Evolutionary conservation across 37 sponge, comb jelly and placozoan species (phyloP).

Genomic region (Ephydatia muelleri): DNA sequence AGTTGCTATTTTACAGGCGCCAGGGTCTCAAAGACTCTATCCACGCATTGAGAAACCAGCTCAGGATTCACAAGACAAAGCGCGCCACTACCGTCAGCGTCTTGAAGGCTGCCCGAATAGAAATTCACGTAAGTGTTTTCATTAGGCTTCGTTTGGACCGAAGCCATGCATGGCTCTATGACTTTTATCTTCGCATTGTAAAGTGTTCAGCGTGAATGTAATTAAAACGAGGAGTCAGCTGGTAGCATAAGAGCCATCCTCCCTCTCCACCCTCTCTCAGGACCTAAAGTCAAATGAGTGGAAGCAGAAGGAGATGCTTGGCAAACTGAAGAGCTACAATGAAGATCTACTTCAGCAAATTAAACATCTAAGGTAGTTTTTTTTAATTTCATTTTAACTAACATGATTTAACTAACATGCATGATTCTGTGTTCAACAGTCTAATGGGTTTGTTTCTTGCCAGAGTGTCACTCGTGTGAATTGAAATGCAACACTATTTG

Average conservation of each 20-base stretch:
- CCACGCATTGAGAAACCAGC: conserved; percentile 45
- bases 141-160: neutral
- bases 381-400: neutral
- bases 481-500: too few relatives aligned
- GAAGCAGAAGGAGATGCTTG: conserved; percentile 14
- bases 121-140: conserved; percentile 30
- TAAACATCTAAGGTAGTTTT: conserved; percentile 30
- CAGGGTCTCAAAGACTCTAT: conserved; percentile 42
- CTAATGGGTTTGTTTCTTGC: too few relatives aligned
- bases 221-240: too few relatives aligned
- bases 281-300: conserved; percentile 24
- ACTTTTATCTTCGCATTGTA: too few relatives aligned
- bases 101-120: conserved; percentile 38
- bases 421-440: too few relatives aligned
- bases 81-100: conserved; percentile 35
- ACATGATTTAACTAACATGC: neutral
- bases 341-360: conserved; percentile 22
- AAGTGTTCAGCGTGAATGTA: too few relatives aligned
- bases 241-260: neutral
- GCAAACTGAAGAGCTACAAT: conserved; percentile 19
- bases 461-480: too few relatives aligned
- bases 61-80: conserved; percentile 29
- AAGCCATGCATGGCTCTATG: neutral
- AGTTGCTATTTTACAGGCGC: conserved; percentile 12
- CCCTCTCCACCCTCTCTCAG: neutral